Evolutionary conservation across 1,140 invertebrate species (phyloP).

Genomic region (Panagrolaimus sp.): DNA sequence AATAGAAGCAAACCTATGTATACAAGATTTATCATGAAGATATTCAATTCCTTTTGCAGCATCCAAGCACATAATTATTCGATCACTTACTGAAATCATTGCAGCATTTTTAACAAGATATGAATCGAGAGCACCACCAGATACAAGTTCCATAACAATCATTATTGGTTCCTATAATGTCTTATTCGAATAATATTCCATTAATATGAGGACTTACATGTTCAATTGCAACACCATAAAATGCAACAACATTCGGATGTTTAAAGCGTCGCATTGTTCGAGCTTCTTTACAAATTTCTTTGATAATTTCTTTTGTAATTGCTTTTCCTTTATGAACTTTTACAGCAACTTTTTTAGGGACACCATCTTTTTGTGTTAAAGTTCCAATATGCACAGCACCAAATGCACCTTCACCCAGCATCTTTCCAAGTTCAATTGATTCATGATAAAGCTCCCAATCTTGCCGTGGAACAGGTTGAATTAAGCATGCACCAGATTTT

Average conservation of each 20-base stretch:
- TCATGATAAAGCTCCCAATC: conserved; percentile 93
- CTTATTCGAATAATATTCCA: neutral
- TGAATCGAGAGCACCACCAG: conserved; percentile 67
- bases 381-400: conserved; percentile 89
- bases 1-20: conserved; percentile 66
- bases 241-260: conserved; percentile 64
- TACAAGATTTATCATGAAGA: conserved; percentile 89
- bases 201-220: neutral
- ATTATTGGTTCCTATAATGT: conserved; percentile 75
- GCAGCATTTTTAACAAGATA: conserved; percentile 71
- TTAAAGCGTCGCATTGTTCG: conserved; percentile 92
- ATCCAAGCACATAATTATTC: conserved; percentile 80
- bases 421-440: conserved; percentile 81
- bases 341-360: conserved; percentile 71
- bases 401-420: conserved; percentile 93
- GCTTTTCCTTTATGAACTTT: conserved; percentile 85
- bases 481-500: conserved; percentile 79
- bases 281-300: conserved; percentile 90
- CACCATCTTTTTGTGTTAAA: conserved; percentile 69
- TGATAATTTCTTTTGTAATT: conserved; percentile 86
- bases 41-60: conserved; percentile 90
- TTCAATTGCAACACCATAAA: neutral
- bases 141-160: conserved; percentile 96
- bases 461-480: conserved; percentile 77
- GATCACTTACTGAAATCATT: conserved; percentile 42